A percentile compares a stretch with the other conserved stretches of the same genome.
phyloP scores from a whole-genome alignment of 2,888 invertebrate species.

The Tachina lurida region DNA sequence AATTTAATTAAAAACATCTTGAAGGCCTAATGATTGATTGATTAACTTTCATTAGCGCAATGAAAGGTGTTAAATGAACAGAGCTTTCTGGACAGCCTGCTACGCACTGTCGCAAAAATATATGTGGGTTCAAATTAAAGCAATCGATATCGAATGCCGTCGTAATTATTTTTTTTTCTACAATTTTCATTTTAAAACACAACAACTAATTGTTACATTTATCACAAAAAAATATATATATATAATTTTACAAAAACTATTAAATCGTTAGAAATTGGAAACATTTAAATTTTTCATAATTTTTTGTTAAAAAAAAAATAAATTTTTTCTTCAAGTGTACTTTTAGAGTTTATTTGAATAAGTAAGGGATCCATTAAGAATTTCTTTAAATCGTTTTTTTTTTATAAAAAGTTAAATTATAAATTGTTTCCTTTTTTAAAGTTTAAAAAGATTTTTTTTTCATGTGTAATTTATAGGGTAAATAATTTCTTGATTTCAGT shows the following conservation, averaged over 20 bases:
- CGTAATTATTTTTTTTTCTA: neutral
- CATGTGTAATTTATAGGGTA: neutral
- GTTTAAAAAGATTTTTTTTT: neutral
- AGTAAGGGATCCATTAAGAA: neutral
- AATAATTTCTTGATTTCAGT: slow-evolving; percentile 3
- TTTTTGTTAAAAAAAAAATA: too few relatives aligned
- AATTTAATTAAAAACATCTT: too few relatives aligned
- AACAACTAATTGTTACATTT: neutral
- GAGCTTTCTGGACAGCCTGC: too few relatives aligned
- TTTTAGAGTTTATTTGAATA: too few relatives aligned
- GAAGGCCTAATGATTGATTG: too few relatives aligned
- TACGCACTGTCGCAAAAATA: too few relatives aligned
- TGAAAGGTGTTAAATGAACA: too few relatives aligned
- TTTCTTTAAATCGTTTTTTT: neutral
- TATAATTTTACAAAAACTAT: neutral
- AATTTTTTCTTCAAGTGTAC: too few relatives aligned
- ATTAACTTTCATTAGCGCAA: too few relatives aligned
- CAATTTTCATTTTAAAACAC: slow-evolving; percentile 3
- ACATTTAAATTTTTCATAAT: too few relatives aligned
- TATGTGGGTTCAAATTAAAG: too few relatives aligned
- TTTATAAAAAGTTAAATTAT: neutral
- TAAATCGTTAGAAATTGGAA: neutral
- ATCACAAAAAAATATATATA: neutral
- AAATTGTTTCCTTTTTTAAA: slow-evolving; percentile 25
- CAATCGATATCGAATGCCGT: too few relatives aligned